Evolutionary conservation across 2,113 vertebrate species (phyloP).

Genomic region (Bucco capensis): DNA sequence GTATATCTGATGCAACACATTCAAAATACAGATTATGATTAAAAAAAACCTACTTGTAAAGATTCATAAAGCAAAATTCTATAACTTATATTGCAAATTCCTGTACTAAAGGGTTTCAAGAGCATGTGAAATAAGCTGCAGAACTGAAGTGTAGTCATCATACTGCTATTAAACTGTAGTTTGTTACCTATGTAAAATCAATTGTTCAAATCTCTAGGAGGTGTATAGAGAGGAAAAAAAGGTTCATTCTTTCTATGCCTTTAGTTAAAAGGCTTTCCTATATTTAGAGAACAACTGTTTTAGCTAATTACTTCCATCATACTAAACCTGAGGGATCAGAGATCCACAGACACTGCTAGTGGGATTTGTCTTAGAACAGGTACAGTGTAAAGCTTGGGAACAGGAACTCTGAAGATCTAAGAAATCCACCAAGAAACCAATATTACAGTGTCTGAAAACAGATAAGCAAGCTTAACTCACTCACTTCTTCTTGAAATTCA

Average conservation of each 20-base stretch:
- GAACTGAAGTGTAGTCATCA: not conserved
- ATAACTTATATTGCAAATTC: not conserved
- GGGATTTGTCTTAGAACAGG: not conserved
- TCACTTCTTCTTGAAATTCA: not conserved
- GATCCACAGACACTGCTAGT: not conserved
- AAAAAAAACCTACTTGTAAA: not conserved
- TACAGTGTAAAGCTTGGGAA: not conserved
- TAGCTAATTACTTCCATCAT: too few relatives aligned
- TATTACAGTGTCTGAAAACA: not conserved
- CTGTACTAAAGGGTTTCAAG: not conserved
- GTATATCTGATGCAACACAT: not conserved
- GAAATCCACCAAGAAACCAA: not conserved
- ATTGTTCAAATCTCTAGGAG: not conserved
- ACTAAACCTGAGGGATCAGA: not conserved
- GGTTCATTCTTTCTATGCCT: not conserved
- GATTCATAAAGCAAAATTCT: not conserved
- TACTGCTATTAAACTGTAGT: not conserved
- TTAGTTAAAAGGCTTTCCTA: not conserved
- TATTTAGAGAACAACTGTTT: not conserved
- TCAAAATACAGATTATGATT: not conserved
- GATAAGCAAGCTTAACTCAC: not conserved
- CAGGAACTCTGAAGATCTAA: not conserved
- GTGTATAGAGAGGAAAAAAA: not conserved
- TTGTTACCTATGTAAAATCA: not conserved
- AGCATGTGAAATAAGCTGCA: not conserved